A percentile compares a stretch with the other conserved stretches of the same genome.
Conservation (phyloP, 2,113 vertebrate species). For the Oryzias curvinotus region DNA sequence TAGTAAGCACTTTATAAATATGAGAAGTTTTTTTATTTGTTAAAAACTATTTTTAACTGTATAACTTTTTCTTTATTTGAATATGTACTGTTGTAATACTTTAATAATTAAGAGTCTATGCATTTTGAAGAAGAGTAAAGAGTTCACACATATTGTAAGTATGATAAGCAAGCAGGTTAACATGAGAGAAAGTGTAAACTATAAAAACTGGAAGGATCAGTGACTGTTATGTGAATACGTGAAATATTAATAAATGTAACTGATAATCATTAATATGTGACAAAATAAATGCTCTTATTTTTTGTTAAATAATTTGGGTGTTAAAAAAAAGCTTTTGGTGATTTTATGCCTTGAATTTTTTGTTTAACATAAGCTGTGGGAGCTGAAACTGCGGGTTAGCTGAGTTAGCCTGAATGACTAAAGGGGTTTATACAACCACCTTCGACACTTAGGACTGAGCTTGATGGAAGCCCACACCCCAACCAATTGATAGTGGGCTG, state of each 20-base stretch:
- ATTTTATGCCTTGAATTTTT: neutral
- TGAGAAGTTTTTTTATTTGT: slow-evolving; percentile 52
- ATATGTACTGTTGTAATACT: slow-evolving; percentile 43
- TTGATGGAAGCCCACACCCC: no score
- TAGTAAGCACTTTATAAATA: slow-evolving; percentile 84
- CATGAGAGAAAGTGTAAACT: slow-evolving; percentile 1
- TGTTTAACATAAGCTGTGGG: no score
- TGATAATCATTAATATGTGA: slow-evolving; percentile 30
- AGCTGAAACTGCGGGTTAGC: neutral
- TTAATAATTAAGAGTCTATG: slow-evolving; percentile 26
- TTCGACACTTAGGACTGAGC: no score
- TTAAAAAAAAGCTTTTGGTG: neutral
- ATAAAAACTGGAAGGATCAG: slow-evolving; percentile 8
- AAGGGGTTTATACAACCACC: no score
- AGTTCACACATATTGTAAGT: neutral
- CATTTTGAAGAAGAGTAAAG: neutral
- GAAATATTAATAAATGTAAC: slow-evolving; percentile 44
- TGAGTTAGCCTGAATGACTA: no score
- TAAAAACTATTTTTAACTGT: slow-evolving; percentile 47
- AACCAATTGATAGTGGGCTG: no score
- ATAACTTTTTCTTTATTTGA: slow-evolving; percentile 32
- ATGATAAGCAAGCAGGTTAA: slow-evolving; percentile 1
- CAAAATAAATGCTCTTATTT: slow-evolving; percentile 18
- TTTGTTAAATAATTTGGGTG: slow-evolving; percentile 6
- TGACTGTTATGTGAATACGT: slow-evolving; percentile 31